phyloP scores from a whole-genome alignment of 2,113 vertebrate species.

The Corapipo altera region DNA sequence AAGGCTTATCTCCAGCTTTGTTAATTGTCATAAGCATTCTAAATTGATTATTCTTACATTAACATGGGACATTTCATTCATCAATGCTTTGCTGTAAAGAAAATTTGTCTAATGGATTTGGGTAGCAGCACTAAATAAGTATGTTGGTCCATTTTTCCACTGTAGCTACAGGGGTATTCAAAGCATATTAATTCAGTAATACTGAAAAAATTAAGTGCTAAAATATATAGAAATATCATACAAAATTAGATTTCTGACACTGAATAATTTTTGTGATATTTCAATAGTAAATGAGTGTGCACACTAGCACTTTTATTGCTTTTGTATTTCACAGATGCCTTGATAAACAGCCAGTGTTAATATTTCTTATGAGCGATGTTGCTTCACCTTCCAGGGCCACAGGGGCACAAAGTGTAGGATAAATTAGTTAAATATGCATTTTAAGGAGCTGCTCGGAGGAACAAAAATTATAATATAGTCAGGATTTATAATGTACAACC shows the following conservation, averaged over 20 bases:
- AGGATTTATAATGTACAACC: conserved; percentile 46
- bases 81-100: conserved; percentile 83
- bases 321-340: conserved; percentile 70
- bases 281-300: conserved; percentile 72
- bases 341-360: conserved; percentile 79
- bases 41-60: conserved; percentile 92
- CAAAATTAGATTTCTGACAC: conserved; percentile 83
- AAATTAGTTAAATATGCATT: conserved; percentile 70
- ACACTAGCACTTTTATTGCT: conserved; percentile 74
- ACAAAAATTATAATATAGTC: conserved; percentile 24
- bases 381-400: conserved; percentile 70
- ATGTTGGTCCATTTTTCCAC: conserved; percentile 78
- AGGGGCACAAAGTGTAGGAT: conserved; percentile 63
- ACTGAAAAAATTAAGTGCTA: conserved; percentile 72
- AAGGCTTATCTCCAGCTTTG: conserved; percentile 82
- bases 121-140: conserved; percentile 80
- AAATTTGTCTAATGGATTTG: conserved; percentile 84
- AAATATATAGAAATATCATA: conserved; percentile 82
- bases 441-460: conserved; percentile 56
- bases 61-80: conserved; percentile 88
- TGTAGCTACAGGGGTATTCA: conserved; percentile 83
- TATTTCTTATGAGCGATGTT: conserved; percentile 77
- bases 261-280: conserved; percentile 83
- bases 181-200: conserved; percentile 81
- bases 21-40: conserved; percentile 96